These are phyloP conservation scores for Leptinotarsa juncta DNA, from an alignment of 2,888 invertebrate genomes.

Conservation along the genomic window DNA sequence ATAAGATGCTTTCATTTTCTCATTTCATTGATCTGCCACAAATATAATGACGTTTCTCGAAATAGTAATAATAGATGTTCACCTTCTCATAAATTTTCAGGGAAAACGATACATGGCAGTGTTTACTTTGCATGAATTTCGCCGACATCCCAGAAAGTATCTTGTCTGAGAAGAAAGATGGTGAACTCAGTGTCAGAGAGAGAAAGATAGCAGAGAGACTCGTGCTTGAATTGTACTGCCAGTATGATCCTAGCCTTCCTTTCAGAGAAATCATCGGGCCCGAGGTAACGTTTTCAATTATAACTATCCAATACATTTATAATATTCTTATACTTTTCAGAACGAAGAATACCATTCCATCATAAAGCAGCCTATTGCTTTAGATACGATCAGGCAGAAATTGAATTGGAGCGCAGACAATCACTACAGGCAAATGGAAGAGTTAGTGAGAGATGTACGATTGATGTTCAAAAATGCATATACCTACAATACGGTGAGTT, in stretches of 20 bases:
- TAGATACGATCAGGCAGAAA: slow-evolving; percentile 85
- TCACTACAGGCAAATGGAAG: slow-evolving; percentile 80
- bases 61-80: not conserved
- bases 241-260: slow-evolving; percentile 87
- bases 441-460: slow-evolving; percentile 84
- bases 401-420: slow-evolving; percentile 78
- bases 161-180: slow-evolving; percentile 66
- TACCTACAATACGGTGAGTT: slow-evolving; percentile 83
- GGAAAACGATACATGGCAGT: slow-evolving; percentile 90
- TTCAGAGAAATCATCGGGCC: slow-evolving; percentile 87
- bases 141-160: slow-evolving; percentile 72
- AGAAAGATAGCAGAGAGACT: slow-evolving; percentile 84
- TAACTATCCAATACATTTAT: not conserved
- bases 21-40: no score
- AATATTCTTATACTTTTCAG: slow-evolving; percentile 62
- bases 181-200: slow-evolving; percentile 71
- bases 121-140: slow-evolving; percentile 88
- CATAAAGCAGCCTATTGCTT: slow-evolving; percentile 84
- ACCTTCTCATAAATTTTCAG: slow-evolving; percentile 42
- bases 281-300: slow-evolving; percentile 68
- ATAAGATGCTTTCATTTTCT: no score
- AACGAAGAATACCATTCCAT: slow-evolving; percentile 77
- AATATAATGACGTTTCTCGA: no score
- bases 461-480: slow-evolving; percentile 91
- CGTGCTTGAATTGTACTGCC: slow-evolving; percentile 90